Conservation (phyloP, 2,888 invertebrate species). For the Lasiommata megera region DNA sequence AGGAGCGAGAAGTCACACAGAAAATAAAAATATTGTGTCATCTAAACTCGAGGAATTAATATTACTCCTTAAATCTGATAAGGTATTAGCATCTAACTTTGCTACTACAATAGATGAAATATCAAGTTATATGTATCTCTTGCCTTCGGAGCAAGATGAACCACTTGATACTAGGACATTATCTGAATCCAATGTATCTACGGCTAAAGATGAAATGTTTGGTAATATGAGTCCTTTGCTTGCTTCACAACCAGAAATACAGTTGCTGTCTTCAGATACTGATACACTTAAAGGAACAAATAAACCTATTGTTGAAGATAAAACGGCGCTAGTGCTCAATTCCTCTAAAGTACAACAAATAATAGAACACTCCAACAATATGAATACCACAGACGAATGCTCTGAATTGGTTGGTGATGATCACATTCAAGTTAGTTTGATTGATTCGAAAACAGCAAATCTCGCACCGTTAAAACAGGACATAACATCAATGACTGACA, state of each 20-base stretch:
- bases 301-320: background rate
- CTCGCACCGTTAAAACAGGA: background rate
- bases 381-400: slow-evolving; percentile 33
- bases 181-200: background rate
- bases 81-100: background rate
- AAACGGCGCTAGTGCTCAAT: slow-evolving; percentile 4
- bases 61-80: slow-evolving; percentile 14
- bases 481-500: slow-evolving; percentile 1
- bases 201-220: slow-evolving; percentile 6
- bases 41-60: slow-evolving; percentile 44
- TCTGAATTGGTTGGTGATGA: slow-evolving; percentile 39
- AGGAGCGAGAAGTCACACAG: too few relatives aligned
- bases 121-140: background rate
- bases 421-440: slow-evolving; percentile 56
- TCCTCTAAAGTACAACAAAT: slow-evolving; percentile 8
- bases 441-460: slow-evolving; percentile 41
- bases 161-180: background rate
- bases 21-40: too few relatives aligned
- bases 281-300: background rate
- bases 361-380: background rate
- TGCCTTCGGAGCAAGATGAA: background rate
- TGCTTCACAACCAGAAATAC: slow-evolving; percentile 16
- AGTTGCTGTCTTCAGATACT: background rate
- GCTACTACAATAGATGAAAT: background rate
- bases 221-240: slow-evolving; percentile 19